Conservation (phyloP, 2,113 vertebrate genomes). For the Tetrao urogallus region DNA sequence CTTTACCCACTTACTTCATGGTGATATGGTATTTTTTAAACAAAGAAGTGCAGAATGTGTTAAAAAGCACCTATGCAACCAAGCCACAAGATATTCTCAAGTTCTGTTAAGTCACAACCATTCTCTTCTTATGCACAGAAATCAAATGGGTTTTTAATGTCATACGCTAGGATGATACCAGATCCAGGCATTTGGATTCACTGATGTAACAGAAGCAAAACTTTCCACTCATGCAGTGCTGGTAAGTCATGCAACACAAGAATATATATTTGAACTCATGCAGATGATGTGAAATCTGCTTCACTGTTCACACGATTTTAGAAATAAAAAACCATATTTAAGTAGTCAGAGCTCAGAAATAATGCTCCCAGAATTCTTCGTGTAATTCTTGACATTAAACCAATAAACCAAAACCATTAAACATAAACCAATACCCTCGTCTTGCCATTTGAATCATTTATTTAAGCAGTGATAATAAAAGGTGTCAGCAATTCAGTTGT, state of each 20-base stretch:
- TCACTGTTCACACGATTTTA: not conserved
- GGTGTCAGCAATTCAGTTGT: conserved; percentile 80
- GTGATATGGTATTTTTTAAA: not conserved
- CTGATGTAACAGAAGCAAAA: not conserved
- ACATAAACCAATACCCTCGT: conserved; percentile 19
- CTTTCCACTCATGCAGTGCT: not conserved
- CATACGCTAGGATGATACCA: not conserved
- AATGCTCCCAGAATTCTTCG: conserved; percentile 12
- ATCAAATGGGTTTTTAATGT: not conserved
- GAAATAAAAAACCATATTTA: not conserved
- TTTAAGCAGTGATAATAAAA: conserved; percentile 85
- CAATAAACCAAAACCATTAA: not conserved
- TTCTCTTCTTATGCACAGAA: not conserved
- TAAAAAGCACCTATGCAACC: not conserved
- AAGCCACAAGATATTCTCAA: not conserved
- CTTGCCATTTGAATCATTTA: conserved; percentile 81
- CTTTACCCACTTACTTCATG: not conserved
- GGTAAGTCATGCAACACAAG: not conserved
- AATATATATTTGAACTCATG: not conserved
- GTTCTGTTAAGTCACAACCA: not conserved
- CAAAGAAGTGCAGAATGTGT: not conserved
- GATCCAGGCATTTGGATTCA: not conserved
- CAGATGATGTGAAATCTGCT: not conserved
- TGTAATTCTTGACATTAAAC: conserved; percentile 74
- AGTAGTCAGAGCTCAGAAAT: not conserved